These are phyloP conservation scores for Perognathus longimembris DNA, from an alignment of 2,113 vertebrate species.

Conservation along the genomic window DNA sequence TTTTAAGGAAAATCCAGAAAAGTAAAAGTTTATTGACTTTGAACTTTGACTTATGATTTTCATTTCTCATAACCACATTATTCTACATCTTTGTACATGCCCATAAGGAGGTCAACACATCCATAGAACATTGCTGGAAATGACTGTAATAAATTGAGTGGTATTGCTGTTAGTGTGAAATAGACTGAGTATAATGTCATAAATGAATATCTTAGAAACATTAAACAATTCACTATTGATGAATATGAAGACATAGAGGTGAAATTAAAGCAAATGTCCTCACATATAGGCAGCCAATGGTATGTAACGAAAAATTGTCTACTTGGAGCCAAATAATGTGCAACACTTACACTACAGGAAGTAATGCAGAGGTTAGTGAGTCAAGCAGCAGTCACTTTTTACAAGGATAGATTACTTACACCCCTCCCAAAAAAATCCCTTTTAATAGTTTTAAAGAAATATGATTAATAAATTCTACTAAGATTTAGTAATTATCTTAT, in stretches of 20 bases:
- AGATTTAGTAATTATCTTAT: background rate
- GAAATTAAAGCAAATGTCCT: constrained; percentile 76
- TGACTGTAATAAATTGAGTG: constrained; percentile 80
- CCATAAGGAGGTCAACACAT: constrained; percentile 78
- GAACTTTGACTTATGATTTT: constrained; percentile 44
- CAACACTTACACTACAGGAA: background rate
- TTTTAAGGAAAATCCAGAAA: constrained; percentile 60
- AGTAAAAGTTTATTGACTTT: constrained; percentile 41
- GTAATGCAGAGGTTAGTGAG: background rate
- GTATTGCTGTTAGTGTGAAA: constrained; percentile 80
- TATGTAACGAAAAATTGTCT: constrained; percentile 75
- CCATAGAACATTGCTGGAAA: constrained; percentile 69
- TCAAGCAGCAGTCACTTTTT: background rate
- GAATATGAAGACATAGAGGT: constrained; percentile 67
- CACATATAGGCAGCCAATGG: constrained; percentile 71
- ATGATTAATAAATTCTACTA: background rate
- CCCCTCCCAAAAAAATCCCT: background rate
- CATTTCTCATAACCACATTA: constrained; percentile 65
- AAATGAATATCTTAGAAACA: constrained; percentile 80
- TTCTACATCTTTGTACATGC: constrained; percentile 69
- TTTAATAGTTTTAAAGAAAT: constrained; percentile 7
- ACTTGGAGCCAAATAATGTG: constrained; percentile 26
- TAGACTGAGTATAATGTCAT: constrained; percentile 79
- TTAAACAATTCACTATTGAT: constrained; percentile 75
- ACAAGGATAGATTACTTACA: background rate